Evolutionary conservation across 2,113 vertebrate genomes (phyloP).

Genomic region (Petrocephalus zakoni): DNA sequence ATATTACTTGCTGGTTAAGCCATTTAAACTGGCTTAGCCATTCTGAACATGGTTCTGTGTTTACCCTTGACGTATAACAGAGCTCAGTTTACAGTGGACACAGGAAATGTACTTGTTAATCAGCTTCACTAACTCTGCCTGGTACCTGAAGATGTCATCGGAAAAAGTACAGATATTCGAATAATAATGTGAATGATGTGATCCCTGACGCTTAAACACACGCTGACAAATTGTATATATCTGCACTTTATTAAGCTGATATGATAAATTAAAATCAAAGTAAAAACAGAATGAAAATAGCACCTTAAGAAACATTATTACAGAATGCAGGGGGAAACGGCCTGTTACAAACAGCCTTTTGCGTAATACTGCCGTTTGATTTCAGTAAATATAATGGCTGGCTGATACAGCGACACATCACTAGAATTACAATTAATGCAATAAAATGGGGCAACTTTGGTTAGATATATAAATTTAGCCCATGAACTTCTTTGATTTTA

Average conservation of each 20-base stretch:
- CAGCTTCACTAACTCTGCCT: neutral
- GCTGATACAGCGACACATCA: neutral
- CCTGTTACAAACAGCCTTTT: neutral
- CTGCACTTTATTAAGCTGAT: slow-evolving; percentile 5
- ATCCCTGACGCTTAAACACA: neutral
- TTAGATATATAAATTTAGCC: neutral
- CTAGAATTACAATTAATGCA: neutral
- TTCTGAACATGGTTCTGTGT: neutral
- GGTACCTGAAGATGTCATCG: neutral
- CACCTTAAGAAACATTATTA: slow-evolving; percentile 2
- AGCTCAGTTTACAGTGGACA: neutral
- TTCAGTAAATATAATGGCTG: neutral
- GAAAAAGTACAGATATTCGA: neutral
- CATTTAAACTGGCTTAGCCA: neutral
- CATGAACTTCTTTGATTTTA: neutral
- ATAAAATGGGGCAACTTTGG: neutral
- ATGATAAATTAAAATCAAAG: neutral
- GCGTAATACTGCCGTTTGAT: neutral
- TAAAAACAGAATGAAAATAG: slow-evolving; percentile 1
- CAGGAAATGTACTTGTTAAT: neutral
- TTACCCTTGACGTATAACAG: neutral
- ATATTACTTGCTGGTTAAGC: neutral
- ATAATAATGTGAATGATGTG: neutral
- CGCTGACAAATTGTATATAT: neutral
- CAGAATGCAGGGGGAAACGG: neutral